Evolutionary conservation across 1,140 invertebrate genomes (phyloP), one percentile per base, ranked within the genome.

Genomic region (Rhagoletis zephyria): DNA sequence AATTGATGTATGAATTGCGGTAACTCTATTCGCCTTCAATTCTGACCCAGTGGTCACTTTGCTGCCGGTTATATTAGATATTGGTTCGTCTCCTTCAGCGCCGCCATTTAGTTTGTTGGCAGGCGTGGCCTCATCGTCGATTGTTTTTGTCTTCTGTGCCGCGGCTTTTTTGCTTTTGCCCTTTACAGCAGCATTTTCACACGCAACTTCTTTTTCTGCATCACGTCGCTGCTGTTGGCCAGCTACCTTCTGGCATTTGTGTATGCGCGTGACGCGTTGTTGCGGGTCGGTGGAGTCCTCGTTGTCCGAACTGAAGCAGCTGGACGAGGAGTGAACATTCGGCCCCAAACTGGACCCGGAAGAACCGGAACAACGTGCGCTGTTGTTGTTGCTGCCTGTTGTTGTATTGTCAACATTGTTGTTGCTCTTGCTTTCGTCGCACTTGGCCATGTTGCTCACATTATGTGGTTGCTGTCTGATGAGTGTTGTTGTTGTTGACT

Each of bases 251-350:
- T 81, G 74, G 10, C 45, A 56, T 59, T 81, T 81, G 42, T 81
- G 45, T 56, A 19, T 81, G 48, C 51, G 74, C 9, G 74, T 81
- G 14, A 9, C 7, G 48, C 74, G 74, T 59, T 81, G 74, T 51
- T 56, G 74, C 30, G 56, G 12, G 42, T 87, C 86, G 5, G 63
- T 77, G 45, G 87, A 77, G 30, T 56, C 93, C 87, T 95, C 94
- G 89, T 94, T 94, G 56, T 95, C 95, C 6, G 89, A 89, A 85
- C 90, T 92, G 65, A 94, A 93, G 67, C 95, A 95, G 89, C 95
- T 95, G 60, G 95, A 94, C 14, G 95, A 95, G 85, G 95, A 96
- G 92, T 96, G 95, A 9, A 95, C 93, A 88, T 95, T 94, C 30
- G 95, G 95, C 59, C 95, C 95, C 30, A 95, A 93, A 88, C 95